Conservation (phyloP, 2,113 vertebrate species). For the Mastomys coucha region DNA sequence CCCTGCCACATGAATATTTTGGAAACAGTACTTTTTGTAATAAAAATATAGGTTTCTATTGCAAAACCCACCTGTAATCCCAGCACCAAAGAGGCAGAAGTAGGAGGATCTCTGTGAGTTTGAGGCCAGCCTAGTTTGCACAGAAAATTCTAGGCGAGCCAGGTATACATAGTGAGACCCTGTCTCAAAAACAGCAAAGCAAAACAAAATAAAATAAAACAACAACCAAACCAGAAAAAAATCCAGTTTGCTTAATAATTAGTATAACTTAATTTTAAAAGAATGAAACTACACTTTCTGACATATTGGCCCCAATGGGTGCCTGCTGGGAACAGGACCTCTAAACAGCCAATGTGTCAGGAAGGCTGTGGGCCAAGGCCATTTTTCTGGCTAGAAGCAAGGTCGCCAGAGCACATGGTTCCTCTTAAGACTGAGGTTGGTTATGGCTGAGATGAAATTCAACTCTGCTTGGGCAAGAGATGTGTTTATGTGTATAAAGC, state of each 20-base stretch:
- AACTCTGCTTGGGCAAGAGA: background rate
- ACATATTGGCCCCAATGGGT: background rate
- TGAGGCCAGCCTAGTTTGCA: background rate
- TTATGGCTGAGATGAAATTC: background rate
- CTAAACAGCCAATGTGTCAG: background rate
- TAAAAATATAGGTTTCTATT: background rate
- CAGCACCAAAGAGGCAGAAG: background rate
- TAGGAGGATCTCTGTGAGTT: background rate
- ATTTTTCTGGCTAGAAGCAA: background rate
- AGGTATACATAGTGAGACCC: background rate
- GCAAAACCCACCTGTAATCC: background rate
- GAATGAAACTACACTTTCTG: background rate
- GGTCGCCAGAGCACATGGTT: background rate
- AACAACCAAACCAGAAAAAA: background rate
- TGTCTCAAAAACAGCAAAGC: background rate
- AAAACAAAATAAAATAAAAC: background rate
- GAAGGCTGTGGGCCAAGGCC: background rate
- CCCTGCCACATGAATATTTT: background rate
- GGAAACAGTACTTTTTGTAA: conserved; percentile 25
- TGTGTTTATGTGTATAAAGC: background rate
- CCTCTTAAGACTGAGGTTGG: background rate
- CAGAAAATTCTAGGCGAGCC: background rate
- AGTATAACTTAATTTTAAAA: background rate
- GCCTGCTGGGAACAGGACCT: background rate
- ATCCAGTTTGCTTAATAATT: background rate